Evolutionary conservation across 1,140 invertebrate genomes (phyloP).

Genomic region (Drosophila subpulchrella): DNA sequence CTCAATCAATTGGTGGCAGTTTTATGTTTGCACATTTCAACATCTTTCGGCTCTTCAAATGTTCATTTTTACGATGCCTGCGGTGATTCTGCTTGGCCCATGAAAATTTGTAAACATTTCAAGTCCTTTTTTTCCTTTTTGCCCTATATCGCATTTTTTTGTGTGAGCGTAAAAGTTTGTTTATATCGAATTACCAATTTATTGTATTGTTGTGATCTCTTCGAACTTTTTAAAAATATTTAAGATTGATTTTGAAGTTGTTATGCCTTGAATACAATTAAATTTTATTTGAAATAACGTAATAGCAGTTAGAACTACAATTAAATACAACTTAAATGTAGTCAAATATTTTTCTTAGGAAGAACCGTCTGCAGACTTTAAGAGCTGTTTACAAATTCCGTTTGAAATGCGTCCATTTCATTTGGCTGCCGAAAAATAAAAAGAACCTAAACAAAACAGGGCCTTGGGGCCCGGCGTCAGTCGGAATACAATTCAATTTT

Average conservation of each 20-base stretch:
- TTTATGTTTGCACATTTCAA: conserved; percentile 81
- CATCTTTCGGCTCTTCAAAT: conserved; percentile 72
- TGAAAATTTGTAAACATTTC: conserved; percentile 73
- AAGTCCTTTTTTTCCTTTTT: conserved; percentile 45
- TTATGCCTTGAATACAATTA: conserved; percentile 6
- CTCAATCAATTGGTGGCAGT: conserved; percentile 81
- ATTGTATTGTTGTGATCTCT: conserved; percentile 62
- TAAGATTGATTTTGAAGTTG: conserved; percentile 53
- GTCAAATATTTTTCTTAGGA: background rate
- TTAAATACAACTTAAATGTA: background rate
- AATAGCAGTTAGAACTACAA: background rate
- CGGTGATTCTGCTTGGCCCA: conserved; percentile 47
- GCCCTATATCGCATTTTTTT: conserved; percentile 24
- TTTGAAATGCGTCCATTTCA: conserved; percentile 46
- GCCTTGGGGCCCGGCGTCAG: conserved; percentile 47
- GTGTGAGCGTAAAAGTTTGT: conserved; percentile 57
- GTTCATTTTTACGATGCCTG: conserved; percentile 76
- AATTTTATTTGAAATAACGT: background rate
- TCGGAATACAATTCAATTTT: conserved; percentile 80
- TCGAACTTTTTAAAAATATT: conserved; percentile 51
- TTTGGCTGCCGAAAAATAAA: conserved; percentile 44
- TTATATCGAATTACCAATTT: conserved; percentile 76
- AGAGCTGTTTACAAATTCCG: conserved; percentile 32
- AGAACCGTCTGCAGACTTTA: background rate
- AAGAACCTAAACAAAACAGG: conserved; percentile 44